Evolutionary conservation across 2,113 vertebrate genomes (phyloP).

Genomic region (Vombatus ursinus): DNA sequence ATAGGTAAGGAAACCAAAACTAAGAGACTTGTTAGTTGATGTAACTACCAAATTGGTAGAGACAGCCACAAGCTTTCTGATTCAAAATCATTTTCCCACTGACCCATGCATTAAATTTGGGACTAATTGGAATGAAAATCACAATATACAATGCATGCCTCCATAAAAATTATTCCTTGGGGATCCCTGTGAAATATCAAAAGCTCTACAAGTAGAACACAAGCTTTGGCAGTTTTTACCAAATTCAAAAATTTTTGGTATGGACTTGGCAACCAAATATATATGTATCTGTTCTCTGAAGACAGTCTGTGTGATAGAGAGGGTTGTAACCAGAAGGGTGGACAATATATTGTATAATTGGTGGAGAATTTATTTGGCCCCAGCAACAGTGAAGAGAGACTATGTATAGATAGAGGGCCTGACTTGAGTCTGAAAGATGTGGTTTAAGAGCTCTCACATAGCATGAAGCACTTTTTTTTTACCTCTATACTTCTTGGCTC

Average conservation of each 20-base stretch:
- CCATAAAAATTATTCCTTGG: not conserved
- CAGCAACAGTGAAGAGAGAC: not conserved
- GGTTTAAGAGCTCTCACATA: not conserved
- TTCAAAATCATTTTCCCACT: not conserved
- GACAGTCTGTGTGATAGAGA: not conserved
- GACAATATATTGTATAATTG: not conserved
- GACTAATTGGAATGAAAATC: not conserved
- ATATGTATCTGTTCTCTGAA: not conserved
- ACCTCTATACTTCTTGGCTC: not conserved
- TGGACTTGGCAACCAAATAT: not conserved
- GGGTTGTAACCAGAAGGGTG: not conserved
- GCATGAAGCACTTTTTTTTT: not conserved
- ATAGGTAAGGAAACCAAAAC: not conserved
- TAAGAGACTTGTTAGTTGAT: not conserved
- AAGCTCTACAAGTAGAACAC: not conserved
- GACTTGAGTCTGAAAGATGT: not conserved
- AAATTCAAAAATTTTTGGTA: not conserved
- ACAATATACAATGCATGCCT: not conserved
- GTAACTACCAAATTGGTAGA: not conserved
- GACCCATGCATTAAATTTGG: not conserved
- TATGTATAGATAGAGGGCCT: not conserved
- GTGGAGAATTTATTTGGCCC: not conserved
- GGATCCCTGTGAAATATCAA: not conserved
- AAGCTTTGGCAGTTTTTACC: not conserved
- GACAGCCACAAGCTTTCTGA: not conserved